Base-by-base conservation (phyloP, 1,140 invertebrate species). In the Platyscapa corneri region DNA sequence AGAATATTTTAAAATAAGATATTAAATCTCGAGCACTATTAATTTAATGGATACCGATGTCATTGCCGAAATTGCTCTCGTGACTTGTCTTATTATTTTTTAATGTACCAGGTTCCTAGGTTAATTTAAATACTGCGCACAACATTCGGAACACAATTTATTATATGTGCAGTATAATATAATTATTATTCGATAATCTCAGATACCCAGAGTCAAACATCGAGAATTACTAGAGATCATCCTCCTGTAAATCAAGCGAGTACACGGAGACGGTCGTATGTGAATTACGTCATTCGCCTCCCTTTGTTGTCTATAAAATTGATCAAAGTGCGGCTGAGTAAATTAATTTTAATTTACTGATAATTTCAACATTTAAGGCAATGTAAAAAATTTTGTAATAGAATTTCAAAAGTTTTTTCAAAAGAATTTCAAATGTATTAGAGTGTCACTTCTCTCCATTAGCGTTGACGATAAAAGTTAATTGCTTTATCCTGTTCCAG, bases 241-340 rank as follows among this genome's bases (percentile, higher is more conserved):
- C 74, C 64, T 83, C 46, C 32, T 72, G 77, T 84, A 85, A 85
- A 85, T 85, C 83, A 85, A 78, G 34, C 8, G 27, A 78, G 70
- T 67, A 70, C 42, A 37, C 27, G 23, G 34, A 42, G 20, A 3
- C 3, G 12, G 12, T 60, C 67, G 46, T 42, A 7, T 53, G 37
- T 23, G 12, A 84, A 79, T 84, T 84, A 65, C 83, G 75, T 84
- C 83, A 84, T 56, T 82, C 42, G 5, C 42, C n/a, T 65, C 46
- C 39, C 23, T 80, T 34, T 60, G 16, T 64, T 78, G 23, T 64
- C 49, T 75, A 64, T 82, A 56, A 82, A 78, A 82, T 23, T 60
- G 8, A 83, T 83, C 56, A 85, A 87, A 53, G 30, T 67, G 67
- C 65, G 46, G 78, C 30, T 75, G 65, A 12, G 34, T n/a, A 56